Conservation (phyloP, 1,140 invertebrate species). For the Gonatopus flavifemur region DNA sequence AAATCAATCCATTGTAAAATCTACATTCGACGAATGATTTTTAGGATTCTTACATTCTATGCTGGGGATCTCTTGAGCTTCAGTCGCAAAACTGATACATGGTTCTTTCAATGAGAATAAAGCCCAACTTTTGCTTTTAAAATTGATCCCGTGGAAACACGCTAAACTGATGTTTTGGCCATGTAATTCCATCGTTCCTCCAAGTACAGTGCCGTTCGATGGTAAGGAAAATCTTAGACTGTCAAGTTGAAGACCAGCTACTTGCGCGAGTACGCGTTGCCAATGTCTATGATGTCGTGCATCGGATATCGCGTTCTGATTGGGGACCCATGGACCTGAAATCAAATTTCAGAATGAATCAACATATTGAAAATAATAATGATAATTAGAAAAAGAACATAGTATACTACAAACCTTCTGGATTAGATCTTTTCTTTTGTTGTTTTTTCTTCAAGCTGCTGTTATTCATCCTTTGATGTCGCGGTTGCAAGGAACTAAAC, state of each 20-base stretch:
- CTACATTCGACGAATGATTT: neutral
- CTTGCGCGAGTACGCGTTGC: conserved; percentile 77
- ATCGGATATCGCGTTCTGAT: conserved; percentile 60
- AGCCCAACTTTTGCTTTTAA: conserved; percentile 96
- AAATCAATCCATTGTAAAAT: conserved; percentile 5
- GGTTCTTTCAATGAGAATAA: conserved; percentile 93
- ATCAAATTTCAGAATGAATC: neutral
- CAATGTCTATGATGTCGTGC: conserved; percentile 87
- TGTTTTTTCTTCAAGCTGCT: conserved; percentile 58
- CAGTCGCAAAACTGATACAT: conserved; percentile 92
- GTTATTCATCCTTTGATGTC: conserved; percentile 54
- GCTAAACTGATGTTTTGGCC: conserved; percentile 91
- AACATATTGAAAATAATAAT: neutral
- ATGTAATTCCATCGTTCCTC: conserved; percentile 90
- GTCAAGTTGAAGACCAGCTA: conserved; percentile 74
- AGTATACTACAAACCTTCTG: conserved; percentile 35
- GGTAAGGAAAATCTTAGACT: conserved; percentile 63
- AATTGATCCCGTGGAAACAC: conserved; percentile 97
- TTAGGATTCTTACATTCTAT: conserved; percentile 61
- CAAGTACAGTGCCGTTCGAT: conserved; percentile 78
- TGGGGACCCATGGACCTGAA: conserved; percentile 43
- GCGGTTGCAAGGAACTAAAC: conserved; percentile 75
- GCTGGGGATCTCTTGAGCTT: conserved; percentile 82
- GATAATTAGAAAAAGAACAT: neutral
- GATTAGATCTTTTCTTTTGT: conserved; percentile 44